Evolutionary conservation across 2,888 invertebrate genomes (phyloP).

Genomic region (Nineta flava): DNA sequence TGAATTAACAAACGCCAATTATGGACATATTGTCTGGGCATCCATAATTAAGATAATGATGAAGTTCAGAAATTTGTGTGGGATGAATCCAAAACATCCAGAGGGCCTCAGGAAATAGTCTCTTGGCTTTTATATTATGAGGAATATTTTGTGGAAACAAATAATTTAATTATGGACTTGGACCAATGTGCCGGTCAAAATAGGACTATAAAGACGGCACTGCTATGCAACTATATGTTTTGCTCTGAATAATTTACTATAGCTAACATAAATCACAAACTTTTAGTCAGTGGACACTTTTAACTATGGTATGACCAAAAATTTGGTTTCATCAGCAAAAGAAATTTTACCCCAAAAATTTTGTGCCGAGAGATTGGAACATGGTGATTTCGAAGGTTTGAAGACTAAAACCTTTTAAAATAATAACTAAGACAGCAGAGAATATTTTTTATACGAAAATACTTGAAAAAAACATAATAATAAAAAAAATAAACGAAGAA

Average conservation of each 20-base stretch:
- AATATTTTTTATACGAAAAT: slow-evolving; percentile 10
- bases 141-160: background rate
- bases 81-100: slow-evolving; percentile 4
- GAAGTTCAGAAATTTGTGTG: slow-evolving; percentile 6
- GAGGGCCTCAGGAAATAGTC: slow-evolving; percentile 10
- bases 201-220: background rate
- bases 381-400: slow-evolving; percentile 5
- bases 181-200: background rate
- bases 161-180: background rate
- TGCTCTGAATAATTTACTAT: background rate
- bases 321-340: background rate
- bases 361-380: background rate
- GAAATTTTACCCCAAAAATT: background rate
- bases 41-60: slow-evolving; percentile 8
- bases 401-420: slow-evolving; percentile 10
- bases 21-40: slow-evolving; percentile 12
- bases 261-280: background rate
- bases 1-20: slow-evolving; percentile 7
- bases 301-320: background rate
- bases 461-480: slow-evolving; percentile 10
- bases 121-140: slow-evolving; percentile 6
- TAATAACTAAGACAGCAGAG: slow-evolving; percentile 9
- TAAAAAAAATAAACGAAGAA: slow-evolving; percentile 8
- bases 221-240: background rate
- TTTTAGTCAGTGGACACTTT: background rate